phyloP scores from a whole-genome alignment of 2,888 invertebrate genomes.

The Meiosimyza decipiens region DNA sequence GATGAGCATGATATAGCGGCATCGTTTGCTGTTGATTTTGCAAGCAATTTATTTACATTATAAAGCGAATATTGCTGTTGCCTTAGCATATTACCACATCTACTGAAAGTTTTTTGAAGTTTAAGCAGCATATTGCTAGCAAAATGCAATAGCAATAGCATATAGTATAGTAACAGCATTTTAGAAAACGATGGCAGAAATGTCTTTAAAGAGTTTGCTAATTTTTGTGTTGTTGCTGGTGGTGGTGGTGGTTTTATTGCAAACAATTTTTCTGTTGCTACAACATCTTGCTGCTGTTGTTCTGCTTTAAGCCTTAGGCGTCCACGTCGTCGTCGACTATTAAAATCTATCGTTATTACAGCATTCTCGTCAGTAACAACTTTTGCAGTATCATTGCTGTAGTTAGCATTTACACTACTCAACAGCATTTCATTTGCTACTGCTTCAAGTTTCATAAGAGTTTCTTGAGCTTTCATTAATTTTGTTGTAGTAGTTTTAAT shows the following conservation, averaged over 20 bases:
- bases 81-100: conserved; percentile 35
- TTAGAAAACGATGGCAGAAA: conserved; percentile 54
- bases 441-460: neutral
- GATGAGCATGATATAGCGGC: neutral
- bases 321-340: conserved; percentile 64
- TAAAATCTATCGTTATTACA: conserved; percentile 60
- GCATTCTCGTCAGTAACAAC: conserved; percentile 33
- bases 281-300: neutral
- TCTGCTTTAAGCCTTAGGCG: conserved; percentile 58
- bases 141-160: conserved; percentile 39
- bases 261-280: neutral
- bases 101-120: conserved; percentile 36
- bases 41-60: neutral
- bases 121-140: conserved; percentile 43
- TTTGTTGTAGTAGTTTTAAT: conserved; percentile 24
- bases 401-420: conserved; percentile 9
- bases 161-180: neutral
- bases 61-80: conserved; percentile 18
- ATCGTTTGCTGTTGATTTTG: conserved; percentile 1
- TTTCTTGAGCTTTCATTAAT: conserved; percentile 38
- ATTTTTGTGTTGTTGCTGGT: conserved; percentile 8
- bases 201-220: conserved; percentile 56
- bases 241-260: conserved; percentile 10
- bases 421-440: conserved; percentile 22
- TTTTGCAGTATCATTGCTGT: neutral